Evolutionary conservation across 2,888 invertebrate species (phyloP), one percentile per base, ranked within the genome.

Genomic region (Acleris literana): DNA sequence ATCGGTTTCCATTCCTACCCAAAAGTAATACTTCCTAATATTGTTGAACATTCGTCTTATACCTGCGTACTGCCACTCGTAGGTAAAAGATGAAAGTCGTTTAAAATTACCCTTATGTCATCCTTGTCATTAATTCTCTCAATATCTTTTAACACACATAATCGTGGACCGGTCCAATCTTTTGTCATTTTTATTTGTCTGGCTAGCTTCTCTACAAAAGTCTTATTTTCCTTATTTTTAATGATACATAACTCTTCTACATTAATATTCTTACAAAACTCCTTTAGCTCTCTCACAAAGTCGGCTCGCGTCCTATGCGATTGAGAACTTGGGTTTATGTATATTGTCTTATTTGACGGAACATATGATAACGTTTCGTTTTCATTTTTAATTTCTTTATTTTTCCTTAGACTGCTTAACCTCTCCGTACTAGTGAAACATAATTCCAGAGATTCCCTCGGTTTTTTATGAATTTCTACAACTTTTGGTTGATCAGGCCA

Each of bases 401-500:
- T 29, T 60, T 33, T 59, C 20, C 48, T 44, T 25, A 44, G 20
- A 16, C 56, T 56, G 7, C 46, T n/a, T 68, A 60, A 52, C 11
- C 57, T 39, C n/a, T 60, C 53, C 33, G 43, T 43, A 56, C 48
- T 44, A 20, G 52, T 44, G 22, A 60, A 53, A 33, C 9, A 20
- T 56, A 70, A 29, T 63, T 66, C 62, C 17, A 69, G 22, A 11
- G 61, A 63, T 51, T 66, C 49, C n/a, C 20, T 63, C 25, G 69
- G 68, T 64, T 63, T 70, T n/a, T 48, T 69, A 63, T 60, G 22
- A 44, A 49, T 66, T n/a, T 46, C 61, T n/a, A 70, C 61, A 52
- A 71, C 53, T 64, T 49, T 69, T 33, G 66, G 70, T 62, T 68
- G 70, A 48, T 56, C 64, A 66, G 60, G 57, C 68, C 66, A 18